These are phyloP conservation scores for Seriola dumerili DNA, from an alignment of 2,113 vertebrate species.

Conservation along the genomic window DNA sequence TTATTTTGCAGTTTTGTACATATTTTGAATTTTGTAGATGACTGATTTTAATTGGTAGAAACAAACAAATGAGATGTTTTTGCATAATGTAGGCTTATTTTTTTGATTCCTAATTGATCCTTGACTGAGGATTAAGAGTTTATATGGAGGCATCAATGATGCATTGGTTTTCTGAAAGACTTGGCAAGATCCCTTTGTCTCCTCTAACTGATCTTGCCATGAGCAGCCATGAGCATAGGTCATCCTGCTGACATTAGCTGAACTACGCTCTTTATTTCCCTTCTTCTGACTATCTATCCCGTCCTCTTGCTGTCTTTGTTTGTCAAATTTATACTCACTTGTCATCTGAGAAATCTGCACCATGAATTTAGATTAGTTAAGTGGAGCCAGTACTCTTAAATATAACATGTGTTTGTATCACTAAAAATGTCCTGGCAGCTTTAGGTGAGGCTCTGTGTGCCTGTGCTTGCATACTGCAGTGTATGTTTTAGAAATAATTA, in stretches of 20 bases:
- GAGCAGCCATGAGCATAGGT: conserved; percentile 36
- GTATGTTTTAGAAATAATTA: conserved; percentile 78
- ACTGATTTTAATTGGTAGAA: conserved; percentile 38
- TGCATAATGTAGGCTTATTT: conserved; percentile 9
- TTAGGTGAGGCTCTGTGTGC: not conserved
- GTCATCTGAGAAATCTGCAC: conserved; percentile 1
- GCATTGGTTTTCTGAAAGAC: conserved; percentile 5
- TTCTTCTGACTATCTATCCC: conserved; percentile 1
- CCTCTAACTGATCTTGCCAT: conserved; percentile 42
- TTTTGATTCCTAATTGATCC: conserved; percentile 31
- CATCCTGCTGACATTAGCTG: conserved; percentile 28
- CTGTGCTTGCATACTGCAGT: conserved; percentile 45
- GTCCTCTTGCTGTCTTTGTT: not conserved
- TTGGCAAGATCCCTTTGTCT: not conserved
- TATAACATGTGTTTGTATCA: conserved; percentile 25
- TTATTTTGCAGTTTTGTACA: conserved; percentile 20
- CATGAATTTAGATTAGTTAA: conserved; percentile 29
- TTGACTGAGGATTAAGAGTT: conserved; percentile 22
- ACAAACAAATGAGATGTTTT: conserved; percentile 26
- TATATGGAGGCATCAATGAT: not conserved
- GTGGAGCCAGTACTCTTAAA: not conserved
- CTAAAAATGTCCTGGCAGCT: conserved; percentile 15
- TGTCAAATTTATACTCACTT: not conserved
- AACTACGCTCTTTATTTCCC: not conserved
- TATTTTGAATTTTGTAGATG: conserved; percentile 30